A percentile compares a stretch with the other conserved stretches of the same genome.
Evolutionary conservation across 2,113 vertebrate species (phyloP).

Genomic region (Tiliqua scincoides): DNA sequence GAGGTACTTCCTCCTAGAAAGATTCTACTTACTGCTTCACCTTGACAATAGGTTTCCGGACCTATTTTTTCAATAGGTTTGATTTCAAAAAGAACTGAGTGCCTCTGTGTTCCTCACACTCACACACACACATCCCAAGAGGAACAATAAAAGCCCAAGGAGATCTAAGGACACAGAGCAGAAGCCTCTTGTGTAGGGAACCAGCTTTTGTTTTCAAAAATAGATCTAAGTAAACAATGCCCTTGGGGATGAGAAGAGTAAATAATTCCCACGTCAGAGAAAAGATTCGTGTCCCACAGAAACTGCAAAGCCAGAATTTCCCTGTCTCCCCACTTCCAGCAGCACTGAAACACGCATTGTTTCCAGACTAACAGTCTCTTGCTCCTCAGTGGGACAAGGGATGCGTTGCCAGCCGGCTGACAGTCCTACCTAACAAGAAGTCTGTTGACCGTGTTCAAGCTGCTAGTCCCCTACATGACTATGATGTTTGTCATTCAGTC

Average conservation of each 20-base stretch:
- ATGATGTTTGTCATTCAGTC: not conserved
- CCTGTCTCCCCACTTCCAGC: not conserved
- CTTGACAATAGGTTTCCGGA: too few species aligned
- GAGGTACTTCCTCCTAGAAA: too few species aligned
- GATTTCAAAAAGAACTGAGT: not conserved
- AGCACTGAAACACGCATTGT: not conserved
- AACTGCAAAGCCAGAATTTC: not conserved
- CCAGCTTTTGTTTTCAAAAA: not conserved
- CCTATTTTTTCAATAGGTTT: too few species aligned
- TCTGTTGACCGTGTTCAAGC: not conserved
- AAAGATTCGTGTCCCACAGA: not conserved
- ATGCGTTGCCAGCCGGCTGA: too few species aligned
- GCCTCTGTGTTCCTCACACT: not conserved
- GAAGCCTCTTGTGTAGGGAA: not conserved
- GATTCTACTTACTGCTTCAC: too few species aligned
- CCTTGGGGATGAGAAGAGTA: not conserved
- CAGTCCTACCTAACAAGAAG: too few species aligned
- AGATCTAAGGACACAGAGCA: not conserved
- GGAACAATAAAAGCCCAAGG: too few species aligned
- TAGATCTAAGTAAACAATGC: too few species aligned
- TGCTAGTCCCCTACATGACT: not conserved
- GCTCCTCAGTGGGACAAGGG: too few species aligned
- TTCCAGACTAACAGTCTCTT: too few species aligned
- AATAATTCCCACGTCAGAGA: not conserved
- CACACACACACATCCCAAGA: too few species aligned